phyloP scores from a whole-genome alignment of 2,797 vertebrate genomes.

The Peromyscus melanophrys region DNA sequence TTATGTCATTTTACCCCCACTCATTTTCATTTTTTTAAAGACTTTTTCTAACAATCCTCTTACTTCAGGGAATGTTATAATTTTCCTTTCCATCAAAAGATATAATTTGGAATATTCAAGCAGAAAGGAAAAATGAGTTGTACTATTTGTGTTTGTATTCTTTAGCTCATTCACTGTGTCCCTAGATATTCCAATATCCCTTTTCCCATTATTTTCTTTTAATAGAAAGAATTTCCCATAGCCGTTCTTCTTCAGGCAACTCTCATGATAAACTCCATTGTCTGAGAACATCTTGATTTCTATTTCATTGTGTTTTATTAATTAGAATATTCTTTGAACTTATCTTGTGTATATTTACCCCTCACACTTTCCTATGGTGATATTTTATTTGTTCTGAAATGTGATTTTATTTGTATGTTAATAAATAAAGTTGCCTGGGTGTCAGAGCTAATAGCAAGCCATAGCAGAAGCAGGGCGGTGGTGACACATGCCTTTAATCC shows the following conservation, averaged over 20 bases:
- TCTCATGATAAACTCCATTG: neutral
- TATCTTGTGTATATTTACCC: neutral
- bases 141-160: neutral
- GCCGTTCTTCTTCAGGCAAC: neutral
- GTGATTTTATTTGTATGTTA: too few relatives aligned
- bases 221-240: neutral
- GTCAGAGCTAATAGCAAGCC: too few relatives aligned
- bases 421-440: too few relatives aligned
- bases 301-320: neutral
- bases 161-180: neutral
- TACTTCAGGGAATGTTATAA: neutral
- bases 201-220: neutral
- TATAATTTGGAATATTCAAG: neutral
- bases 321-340: neutral
- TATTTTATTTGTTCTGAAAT: too few relatives aligned
- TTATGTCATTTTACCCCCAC: neutral
- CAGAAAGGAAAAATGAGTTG: neutral
- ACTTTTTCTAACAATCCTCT: neutral
- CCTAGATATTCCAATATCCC: neutral
- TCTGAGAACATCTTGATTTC: neutral
- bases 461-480: too few relatives aligned
- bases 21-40: neutral
- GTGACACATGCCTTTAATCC: too few relatives aligned
- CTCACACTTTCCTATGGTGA: neutral
- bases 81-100: neutral